Evolutionary conservation across 1,140 invertebrate species (phyloP).

Genomic region (Panagrolaimus sp.): DNA sequence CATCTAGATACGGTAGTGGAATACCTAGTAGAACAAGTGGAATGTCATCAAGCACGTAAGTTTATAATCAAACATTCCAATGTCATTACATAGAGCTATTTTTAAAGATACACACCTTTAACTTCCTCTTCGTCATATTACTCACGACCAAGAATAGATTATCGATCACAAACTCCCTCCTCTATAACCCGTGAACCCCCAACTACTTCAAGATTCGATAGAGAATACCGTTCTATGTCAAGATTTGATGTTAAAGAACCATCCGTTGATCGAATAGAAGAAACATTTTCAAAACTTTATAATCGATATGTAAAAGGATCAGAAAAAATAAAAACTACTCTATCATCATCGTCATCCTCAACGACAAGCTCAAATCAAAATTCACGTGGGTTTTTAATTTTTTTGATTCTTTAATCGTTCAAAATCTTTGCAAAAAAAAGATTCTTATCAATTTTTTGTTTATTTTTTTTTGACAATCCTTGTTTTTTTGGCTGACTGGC

Average conservation of each 20-base stretch:
- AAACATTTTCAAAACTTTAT: neutral
- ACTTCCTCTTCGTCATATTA: neutral
- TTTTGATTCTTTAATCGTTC: too few species aligned
- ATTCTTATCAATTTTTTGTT: too few species aligned
- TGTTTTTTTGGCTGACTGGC: neutral
- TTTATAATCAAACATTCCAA: neutral
- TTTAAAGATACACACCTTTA: neutral
- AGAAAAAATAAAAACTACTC: neutral
- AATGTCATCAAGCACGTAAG: constrained; percentile 1
- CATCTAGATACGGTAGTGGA: neutral
- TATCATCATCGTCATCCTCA: neutral
- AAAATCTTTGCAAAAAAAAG: too few species aligned
- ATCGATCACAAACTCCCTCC: neutral
- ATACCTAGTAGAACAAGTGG: neutral
- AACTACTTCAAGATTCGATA: neutral
- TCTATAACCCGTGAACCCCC: neutral
- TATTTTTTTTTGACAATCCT: too few species aligned
- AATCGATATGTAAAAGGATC: neutral
- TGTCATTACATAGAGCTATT: too few species aligned
- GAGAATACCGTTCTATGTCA: constrained; percentile 12
- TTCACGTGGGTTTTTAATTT: too few species aligned
- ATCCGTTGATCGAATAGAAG: constrained; percentile 1
- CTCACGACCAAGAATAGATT: constrained; percentile 1
- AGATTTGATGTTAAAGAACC: constrained; percentile 12
- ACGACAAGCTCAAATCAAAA: neutral